These are phyloP conservation scores for Ptychobarbus kaznakovi DNA, from an alignment of 2,797 vertebrate species.

Conservation along the genomic window DNA sequence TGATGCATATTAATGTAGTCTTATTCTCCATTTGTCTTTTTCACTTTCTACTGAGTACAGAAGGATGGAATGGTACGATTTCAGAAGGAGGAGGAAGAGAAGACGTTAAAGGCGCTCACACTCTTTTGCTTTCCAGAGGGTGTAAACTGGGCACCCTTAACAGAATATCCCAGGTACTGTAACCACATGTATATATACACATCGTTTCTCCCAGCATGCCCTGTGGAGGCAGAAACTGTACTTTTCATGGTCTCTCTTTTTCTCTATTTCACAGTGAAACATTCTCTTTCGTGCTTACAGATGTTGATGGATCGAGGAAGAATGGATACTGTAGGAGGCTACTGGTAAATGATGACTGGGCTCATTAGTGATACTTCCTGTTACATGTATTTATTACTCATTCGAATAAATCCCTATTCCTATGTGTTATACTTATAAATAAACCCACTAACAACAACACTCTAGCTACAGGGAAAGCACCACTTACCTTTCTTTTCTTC, in stretches of 20 bases:
- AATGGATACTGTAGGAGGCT: constrained; percentile 95
- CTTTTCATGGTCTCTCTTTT: constrained; percentile 16
- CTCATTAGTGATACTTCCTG: background rate
- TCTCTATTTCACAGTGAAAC: constrained; percentile 83
- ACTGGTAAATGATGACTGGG: constrained; percentile 78
- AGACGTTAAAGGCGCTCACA: constrained; percentile 87
- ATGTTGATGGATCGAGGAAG: constrained; percentile 91
- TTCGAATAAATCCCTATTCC: background rate
- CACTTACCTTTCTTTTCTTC: background rate
- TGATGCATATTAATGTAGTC: background rate
- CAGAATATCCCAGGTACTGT: constrained; percentile 86
- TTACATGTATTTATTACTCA: background rate
- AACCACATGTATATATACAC: background rate
- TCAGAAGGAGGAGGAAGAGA: constrained; percentile 93
- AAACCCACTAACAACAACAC: background rate
- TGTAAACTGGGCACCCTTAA: constrained; percentile 86
- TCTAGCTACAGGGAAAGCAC: background rate
- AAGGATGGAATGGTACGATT: constrained; percentile 85
- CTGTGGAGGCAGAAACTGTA: background rate
- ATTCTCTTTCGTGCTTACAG: constrained; percentile 95
- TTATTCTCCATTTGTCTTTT: background rate
- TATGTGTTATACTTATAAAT: background rate
- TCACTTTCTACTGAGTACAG: constrained; percentile 66
- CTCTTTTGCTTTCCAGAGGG: constrained; percentile 96
- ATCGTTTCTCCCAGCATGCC: constrained; percentile 7